These are phyloP conservation scores for Heteronetta atricapilla DNA, from an alignment of 2,113 vertebrate species.

Conservation along the genomic window DNA sequence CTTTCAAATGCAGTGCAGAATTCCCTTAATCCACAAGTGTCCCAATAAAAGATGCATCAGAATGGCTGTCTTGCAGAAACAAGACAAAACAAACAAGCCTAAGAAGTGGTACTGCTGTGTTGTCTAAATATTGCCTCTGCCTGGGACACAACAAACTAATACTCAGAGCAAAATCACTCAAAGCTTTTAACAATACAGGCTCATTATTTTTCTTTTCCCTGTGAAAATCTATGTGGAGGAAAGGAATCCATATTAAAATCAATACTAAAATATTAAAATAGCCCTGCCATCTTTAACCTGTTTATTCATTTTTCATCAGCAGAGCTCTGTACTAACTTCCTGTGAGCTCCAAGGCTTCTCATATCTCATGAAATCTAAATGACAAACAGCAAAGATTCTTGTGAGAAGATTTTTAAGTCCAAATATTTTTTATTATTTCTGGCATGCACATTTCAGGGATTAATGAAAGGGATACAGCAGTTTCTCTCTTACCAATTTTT, in stretches of 20 bases:
- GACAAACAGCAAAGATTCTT: conserved; percentile 50
- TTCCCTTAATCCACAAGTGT: neutral
- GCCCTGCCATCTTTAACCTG: conserved; percentile 14
- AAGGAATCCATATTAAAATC: conserved; percentile 11
- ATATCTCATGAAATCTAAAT: conserved; percentile 54
- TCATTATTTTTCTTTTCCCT: neutral
- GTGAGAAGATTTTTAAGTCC: conserved; percentile 58
- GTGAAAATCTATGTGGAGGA: neutral
- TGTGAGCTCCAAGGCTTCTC: conserved; percentile 59
- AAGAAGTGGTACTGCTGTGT: neutral
- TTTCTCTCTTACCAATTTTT: conserved; percentile 33
- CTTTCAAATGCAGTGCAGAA: neutral
- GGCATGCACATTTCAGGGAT: conserved; percentile 51
- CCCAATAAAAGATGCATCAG: neutral
- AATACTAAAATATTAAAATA: conserved; percentile 61
- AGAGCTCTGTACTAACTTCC: conserved; percentile 57
- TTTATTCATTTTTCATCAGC: conserved; percentile 56
- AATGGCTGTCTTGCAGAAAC: neutral
- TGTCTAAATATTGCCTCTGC: neutral
- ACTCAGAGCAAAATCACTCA: neutral
- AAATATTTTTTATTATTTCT: conserved; percentile 75
- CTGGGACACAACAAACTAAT: neutral
- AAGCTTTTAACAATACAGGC: neutral
- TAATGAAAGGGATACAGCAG: conserved; percentile 53
- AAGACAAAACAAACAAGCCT: neutral